phyloP scores from a whole-genome alignment of 2,888 invertebrate genomes.

The Baccha elongata region DNA sequence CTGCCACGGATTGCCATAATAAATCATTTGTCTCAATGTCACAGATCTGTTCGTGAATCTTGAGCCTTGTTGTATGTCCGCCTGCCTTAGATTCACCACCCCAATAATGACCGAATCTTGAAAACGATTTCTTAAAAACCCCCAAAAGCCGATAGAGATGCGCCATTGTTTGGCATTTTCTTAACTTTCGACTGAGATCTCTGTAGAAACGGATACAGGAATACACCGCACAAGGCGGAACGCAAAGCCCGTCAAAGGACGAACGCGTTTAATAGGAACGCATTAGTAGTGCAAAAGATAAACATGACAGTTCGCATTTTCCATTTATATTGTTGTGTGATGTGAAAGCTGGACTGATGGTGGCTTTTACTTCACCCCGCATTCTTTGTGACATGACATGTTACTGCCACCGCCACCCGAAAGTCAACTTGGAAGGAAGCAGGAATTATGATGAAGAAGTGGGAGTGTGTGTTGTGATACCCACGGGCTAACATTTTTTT shows the following conservation, averaged over 20 bases:
- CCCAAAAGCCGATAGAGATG: conserved; percentile 35
- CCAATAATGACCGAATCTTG: conserved; percentile 62
- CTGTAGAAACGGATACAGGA: not conserved
- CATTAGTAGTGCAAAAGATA: conserved; percentile 72
- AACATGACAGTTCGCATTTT: conserved; percentile 73
- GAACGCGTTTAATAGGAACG: conserved; percentile 68
- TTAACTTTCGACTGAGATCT: conserved; percentile 44
- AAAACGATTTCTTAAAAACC: conserved; percentile 60
- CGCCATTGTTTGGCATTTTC: conserved; percentile 39
- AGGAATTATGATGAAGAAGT: conserved; percentile 51
- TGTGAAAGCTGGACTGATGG: conserved; percentile 32
- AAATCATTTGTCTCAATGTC: conserved; percentile 74
- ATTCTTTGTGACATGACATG: conserved; percentile 2
- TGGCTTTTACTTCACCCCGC: conserved; percentile 27
- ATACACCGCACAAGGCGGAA: conserved; percentile 10
- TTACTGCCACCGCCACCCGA: conserved; percentile 23
- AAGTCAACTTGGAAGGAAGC: not conserved
- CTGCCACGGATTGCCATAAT: conserved; percentile 68
- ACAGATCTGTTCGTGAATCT: conserved; percentile 71
- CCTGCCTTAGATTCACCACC: conserved; percentile 49
- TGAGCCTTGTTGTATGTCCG: conserved; percentile 30
- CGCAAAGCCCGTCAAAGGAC: conserved; percentile 51
- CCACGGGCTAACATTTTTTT: conserved; percentile 54
- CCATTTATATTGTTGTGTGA: conserved; percentile 70
- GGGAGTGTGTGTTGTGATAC: conserved; percentile 61